Evolutionary conservation across 2,797 vertebrate species (phyloP), one percentile per base, ranked within the genome.

Genomic region (Pseudotriccus pelzelni): DNA sequence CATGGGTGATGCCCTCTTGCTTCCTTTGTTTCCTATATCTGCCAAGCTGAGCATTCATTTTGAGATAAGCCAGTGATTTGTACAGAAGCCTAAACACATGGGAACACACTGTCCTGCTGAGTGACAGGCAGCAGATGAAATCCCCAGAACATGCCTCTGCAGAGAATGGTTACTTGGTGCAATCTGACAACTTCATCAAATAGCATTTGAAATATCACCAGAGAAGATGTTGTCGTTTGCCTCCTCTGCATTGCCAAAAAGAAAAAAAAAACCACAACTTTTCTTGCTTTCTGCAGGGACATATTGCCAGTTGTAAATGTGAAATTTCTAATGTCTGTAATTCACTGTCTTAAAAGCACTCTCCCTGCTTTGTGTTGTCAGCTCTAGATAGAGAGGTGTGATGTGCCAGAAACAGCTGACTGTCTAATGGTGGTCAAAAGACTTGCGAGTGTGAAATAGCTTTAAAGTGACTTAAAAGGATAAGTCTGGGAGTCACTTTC

Each of bases 131-230:
- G 43, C 66, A 2, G 2, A 24, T 60, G 73, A 95, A 86, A 83
- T 81, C 64, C 69, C 75, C 76, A 67, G 82, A 60, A 92, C 37
- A 28, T 25, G 56, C 24, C 46, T 95, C 46, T 70, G 56, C 64
- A 32, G 53, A 59, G 58, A 78, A 39, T 23, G 25, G 69, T 4
- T 85, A n/a, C 79, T 89, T 63, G 46, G 73, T 72, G 68, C 53
- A 69, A 84, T 86, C 89, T 82, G 83, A 86, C 93, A 86, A 62
- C 58, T 91, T 73, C n/a, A 88, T 89, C 92, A 86, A 87, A 77
- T 28, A 94, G 70, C 49, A n/a, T 84, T 83, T 69, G 46, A 84
- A 84, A 75, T 66, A 58, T 50, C 44, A 17, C 50, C 23, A 39
- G 52, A 73, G 44, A 73, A 90, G 81, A 81, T 59, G 77, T 2